A percentile compares a stretch with the other conserved stretches of the same genome.
Conservation (phyloP, 2,113 vertebrate genomes). For the Pholis gunnellus region DNA sequence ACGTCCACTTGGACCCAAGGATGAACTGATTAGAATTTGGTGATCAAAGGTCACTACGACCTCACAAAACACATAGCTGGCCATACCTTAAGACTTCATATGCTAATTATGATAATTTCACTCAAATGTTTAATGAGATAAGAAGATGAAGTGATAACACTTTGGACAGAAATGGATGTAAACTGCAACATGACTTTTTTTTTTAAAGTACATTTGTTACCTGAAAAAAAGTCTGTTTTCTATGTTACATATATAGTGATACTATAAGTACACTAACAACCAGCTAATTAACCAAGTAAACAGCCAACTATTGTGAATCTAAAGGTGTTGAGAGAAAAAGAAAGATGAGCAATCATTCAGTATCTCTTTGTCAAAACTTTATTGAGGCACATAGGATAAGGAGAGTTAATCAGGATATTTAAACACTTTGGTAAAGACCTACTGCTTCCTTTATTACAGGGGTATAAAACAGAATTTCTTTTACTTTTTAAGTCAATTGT, state of each 20-base stretch:
- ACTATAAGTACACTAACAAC: not conserved
- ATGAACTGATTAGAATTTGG: too few species aligned
- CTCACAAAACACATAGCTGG: too few species aligned
- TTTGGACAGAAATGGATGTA: too few species aligned
- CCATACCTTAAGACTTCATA: too few species aligned
- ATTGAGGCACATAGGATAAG: conserved; percentile 65
- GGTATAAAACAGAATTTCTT: not conserved
- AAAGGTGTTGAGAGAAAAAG: not conserved
- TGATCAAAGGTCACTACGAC: too few species aligned
- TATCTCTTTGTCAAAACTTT: conserved; percentile 53
- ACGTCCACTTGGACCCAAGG: too few species aligned
- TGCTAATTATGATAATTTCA: too few species aligned
- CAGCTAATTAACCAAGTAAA: not conserved
- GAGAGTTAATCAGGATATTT: conserved; percentile 17
- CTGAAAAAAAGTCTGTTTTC: not conserved
- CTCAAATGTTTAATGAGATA: too few species aligned
- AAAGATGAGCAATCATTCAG: not conserved
- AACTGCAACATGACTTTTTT: too few species aligned
- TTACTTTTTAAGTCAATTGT: not conserved
- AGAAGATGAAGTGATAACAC: too few species aligned
- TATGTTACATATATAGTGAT: not conserved
- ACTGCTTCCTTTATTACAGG: conserved; percentile 5
- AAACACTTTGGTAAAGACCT: conserved; percentile 53
- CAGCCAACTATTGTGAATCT: not conserved
- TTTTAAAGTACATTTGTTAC: too few species aligned